Percentiles rank a stretch among this genome's conserved stretches.
Conservation (phyloP, 2,113 vertebrate species). For the Nothoprocta pentlandii region DNA sequence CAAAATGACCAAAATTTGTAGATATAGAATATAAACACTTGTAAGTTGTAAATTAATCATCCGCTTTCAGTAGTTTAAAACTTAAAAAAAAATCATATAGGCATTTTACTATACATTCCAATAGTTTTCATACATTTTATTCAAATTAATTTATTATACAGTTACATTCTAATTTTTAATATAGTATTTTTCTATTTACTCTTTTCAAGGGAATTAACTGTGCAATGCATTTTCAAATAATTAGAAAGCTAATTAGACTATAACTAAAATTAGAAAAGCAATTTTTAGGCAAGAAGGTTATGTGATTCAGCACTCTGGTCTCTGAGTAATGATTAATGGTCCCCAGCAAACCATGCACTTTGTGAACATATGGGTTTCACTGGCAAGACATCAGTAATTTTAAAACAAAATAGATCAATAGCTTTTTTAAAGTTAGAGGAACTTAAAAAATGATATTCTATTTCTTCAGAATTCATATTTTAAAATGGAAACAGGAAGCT, state of each 20-base stretch:
- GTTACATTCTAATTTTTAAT: neutral
- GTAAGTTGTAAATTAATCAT: neutral
- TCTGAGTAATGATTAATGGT: neutral
- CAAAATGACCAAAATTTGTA: neutral
- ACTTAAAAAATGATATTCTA: neutral
- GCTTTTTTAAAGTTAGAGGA: accelerated
- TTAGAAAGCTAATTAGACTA: neutral
- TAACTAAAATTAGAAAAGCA: neutral
- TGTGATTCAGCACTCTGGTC: neutral
- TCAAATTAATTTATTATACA: neutral
- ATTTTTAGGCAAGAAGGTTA: neutral
- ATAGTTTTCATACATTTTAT: neutral
- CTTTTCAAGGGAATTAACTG: neutral
- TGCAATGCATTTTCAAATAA: neutral
- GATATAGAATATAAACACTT: neutral
- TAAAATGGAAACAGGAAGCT: neutral
- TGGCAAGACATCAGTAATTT: neutral
- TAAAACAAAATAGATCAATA: neutral
- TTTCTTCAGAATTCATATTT: neutral
- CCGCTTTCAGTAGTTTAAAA: neutral
- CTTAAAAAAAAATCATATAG: neutral
- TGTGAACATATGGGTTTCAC: neutral
- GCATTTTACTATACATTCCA: neutral
- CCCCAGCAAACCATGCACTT: accelerated
- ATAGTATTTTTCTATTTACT: neutral